Evolutionary conservation across 2,797 vertebrate genomes (phyloP).

Genomic region (Micropoecilia bifurca): DNA sequence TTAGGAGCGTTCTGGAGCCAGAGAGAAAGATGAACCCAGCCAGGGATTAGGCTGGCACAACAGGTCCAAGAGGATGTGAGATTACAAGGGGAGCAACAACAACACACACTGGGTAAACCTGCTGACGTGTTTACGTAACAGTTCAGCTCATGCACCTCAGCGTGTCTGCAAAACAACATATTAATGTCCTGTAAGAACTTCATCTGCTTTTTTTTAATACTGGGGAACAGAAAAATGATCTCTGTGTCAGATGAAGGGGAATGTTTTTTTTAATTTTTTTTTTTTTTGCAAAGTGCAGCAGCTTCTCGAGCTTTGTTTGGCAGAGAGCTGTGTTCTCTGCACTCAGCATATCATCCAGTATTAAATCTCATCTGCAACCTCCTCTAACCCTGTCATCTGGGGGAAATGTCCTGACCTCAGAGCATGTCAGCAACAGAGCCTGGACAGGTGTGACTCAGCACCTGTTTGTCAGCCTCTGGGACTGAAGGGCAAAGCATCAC

Average conservation of each 20-base stretch:
- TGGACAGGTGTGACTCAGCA: conserved; percentile 75
- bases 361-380: conserved; percentile 63
- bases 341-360: conserved; percentile 67
- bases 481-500: conserved; percentile 44
- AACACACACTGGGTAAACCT: conserved; percentile 32
- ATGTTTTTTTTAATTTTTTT: conserved; percentile 10
- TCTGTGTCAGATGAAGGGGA: conserved; percentile 2
- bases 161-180: neutral
- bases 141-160: neutral
- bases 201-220: neutral
- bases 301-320: conserved; percentile 47
- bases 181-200: neutral
- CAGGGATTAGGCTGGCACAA: conserved; percentile 72
- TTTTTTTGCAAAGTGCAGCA: conserved; percentile 22
- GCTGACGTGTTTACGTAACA: conserved; percentile 7
- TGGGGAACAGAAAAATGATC: conserved; percentile 13
- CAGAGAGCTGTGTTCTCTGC: conserved; percentile 55
- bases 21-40: conserved; percentile 27
- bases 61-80: conserved; percentile 68
- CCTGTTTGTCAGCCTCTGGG: conserved; percentile 45
- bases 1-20: conserved; percentile 52
- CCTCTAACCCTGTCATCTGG: conserved; percentile 55
- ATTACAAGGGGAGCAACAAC: conserved; percentile 66
- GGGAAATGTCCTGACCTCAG: conserved; percentile 60
- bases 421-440: neutral